These are phyloP conservation scores for Porites rus DNA, from an alignment of 92 coral and sea anemone species.

Conservation along the genomic window DNA sequence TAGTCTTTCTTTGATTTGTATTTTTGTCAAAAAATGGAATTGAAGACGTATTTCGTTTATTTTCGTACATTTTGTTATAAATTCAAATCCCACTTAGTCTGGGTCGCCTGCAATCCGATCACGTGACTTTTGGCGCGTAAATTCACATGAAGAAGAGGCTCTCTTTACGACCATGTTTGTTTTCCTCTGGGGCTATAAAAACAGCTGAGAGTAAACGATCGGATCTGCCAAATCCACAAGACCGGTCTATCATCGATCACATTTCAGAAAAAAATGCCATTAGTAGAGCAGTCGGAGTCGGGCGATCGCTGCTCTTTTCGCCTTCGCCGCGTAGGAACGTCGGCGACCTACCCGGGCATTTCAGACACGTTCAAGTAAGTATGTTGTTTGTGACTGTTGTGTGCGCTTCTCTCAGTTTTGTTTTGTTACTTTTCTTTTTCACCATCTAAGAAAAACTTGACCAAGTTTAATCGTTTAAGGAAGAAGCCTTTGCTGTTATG, in stretches of 20 bases:
- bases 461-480: too few relatives aligned
- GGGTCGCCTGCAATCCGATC: too few relatives aligned
- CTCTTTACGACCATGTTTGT: slow-evolving; percentile 16
- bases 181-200: neutral
- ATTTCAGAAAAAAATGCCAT: slow-evolving; percentile 9
- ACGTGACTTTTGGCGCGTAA: slow-evolving; percentile 46
- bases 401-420: neutral
- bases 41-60: too few relatives aligned
- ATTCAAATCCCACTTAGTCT: too few relatives aligned
- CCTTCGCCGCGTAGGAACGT: slow-evolving; percentile 75
- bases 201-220: slow-evolving; percentile 1
- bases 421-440: neutral
- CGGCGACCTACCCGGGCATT: slow-evolving; percentile 69
- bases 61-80: too few relatives aligned
- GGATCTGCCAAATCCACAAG: neutral
- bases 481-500: too few relatives aligned
- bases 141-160: slow-evolving; percentile 50
- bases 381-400: neutral
- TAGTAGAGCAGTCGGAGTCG: slow-evolving; percentile 44
- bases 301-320: slow-evolving; percentile 51
- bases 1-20: too few relatives aligned
- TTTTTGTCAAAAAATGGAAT: too few relatives aligned
- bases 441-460: neutral
- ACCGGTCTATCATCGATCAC: neutral
- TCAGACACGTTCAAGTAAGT: slow-evolving; percentile 82